Evolutionary conservation across 2,113 vertebrate species (phyloP), one percentile per base, ranked within the genome.

Genomic region (Murina feae): DNA sequence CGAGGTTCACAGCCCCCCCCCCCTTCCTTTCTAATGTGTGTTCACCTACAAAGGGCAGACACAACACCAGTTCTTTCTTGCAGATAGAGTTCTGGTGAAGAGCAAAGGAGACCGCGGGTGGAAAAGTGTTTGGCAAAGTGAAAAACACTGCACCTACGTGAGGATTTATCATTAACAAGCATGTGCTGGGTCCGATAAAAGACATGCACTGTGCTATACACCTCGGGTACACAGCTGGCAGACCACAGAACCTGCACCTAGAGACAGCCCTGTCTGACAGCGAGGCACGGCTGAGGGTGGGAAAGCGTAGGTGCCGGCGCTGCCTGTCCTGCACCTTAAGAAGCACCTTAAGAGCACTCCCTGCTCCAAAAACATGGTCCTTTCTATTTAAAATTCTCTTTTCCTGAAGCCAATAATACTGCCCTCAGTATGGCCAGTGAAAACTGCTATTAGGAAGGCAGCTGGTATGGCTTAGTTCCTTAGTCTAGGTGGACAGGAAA

Each of bases 381-480:
- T 2, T 30, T 88, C 85, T 86, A 69, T 82, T 69, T 76, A 96
- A 76, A 88, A 18, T 17, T 28, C 42, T 90, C 81, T 89, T 95
- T 66, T 65, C 91, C 91, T 32, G n/a, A 71, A 91, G 93, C 81
- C 84, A 91, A 16, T 0, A 39, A 10, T 44, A 35, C 86, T 88
- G 80, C 89, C 90, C 93, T 93, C 51, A 93, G 93, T 11, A 74
- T 76, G 92, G 92, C 94, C 97, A 92, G 95, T 72, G 53, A 71
- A 94, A 28, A 12, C 4, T 0, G 0, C 83, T 91, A 90, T 42
- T 71, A 66, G 68, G 47, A 93, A 18, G 63, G 92, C 94, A 97
- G 97, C 95, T 97, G 96, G 86, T 65, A 76, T 35, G 66, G 94
- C 84, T 18, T 28, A 92, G 83, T 71, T 55, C 55, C 69, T 44